Conservation (phyloP, 2,888 invertebrate genomes). For the Chirona hameri region DNA sequence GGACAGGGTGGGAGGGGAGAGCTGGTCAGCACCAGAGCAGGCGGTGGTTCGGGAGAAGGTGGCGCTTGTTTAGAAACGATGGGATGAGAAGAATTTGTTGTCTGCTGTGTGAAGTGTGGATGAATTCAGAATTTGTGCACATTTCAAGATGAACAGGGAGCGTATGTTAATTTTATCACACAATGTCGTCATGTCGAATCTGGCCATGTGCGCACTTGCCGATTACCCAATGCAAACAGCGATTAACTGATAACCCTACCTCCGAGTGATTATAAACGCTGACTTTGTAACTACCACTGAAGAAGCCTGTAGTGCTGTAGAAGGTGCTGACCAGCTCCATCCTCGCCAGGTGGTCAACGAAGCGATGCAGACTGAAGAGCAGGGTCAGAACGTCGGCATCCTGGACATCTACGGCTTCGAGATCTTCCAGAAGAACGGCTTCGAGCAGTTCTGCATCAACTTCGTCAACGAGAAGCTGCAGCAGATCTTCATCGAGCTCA, state of each 20-base stretch:
- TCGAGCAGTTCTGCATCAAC: constrained; percentile 68
- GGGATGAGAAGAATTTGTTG: neutral
- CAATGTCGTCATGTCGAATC: no score
- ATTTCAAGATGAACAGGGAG: no score
- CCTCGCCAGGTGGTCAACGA: constrained; percentile 56
- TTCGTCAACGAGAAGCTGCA: constrained; percentile 68
- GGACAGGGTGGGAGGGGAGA: constrained; percentile 45
- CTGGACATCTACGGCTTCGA: constrained; percentile 69
- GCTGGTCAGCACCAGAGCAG: constrained; percentile 42
- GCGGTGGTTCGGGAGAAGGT: neutral
- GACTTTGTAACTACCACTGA: no score
- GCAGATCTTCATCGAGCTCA: constrained; percentile 67
- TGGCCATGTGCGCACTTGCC: no score
- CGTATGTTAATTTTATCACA: no score
- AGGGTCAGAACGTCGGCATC: constrained; percentile 58
- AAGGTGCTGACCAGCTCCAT: no score
- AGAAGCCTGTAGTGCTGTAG: no score
- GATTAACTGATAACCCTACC: no score
- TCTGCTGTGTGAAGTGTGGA: neutral
- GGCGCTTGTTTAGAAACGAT: neutral
- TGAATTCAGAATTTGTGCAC: no score
- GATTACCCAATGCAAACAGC: no score
- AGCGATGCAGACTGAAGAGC: constrained; percentile 56
- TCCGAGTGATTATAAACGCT: no score
- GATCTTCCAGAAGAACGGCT: constrained; percentile 64